A percentile compares a stretch with the other conserved stretches of the same genome.
Conservation (phyloP, 2,888 invertebrate genomes). For the Uloborus plumipes region DNA sequence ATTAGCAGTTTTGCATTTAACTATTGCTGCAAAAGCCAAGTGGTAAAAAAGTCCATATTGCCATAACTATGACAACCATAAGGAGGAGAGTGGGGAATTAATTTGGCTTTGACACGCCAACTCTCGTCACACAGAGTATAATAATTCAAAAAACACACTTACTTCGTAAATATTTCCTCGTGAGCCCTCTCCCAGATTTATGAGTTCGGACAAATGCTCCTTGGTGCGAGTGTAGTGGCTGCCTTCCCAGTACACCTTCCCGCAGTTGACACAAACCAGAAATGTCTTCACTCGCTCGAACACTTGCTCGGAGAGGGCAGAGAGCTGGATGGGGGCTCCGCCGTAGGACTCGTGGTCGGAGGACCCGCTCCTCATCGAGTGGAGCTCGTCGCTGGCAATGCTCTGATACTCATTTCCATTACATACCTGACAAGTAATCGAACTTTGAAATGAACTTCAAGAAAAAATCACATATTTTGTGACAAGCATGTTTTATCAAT, state of each 20-base stretch:
- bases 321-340: slow-evolving; percentile 11
- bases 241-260: slow-evolving; percentile 82
- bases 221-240: slow-evolving; percentile 69
- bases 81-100: no score
- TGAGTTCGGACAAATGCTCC: slow-evolving; percentile 11
- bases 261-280: slow-evolving; percentile 81
- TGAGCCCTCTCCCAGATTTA: neutral
- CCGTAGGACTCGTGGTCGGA: neutral
- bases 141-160: neutral
- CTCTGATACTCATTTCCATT: slow-evolving; percentile 74
- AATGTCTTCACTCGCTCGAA: slow-evolving; percentile 71
- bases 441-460: neutral
- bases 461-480: no score
- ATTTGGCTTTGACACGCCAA: no score
- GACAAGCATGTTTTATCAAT: neutral
- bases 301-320: slow-evolving; percentile 17
- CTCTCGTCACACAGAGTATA: no score
- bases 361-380: slow-evolving; percentile 29
- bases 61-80: no score
- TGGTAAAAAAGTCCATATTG: no score
- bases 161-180: slow-evolving; percentile 5
- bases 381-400: slow-evolving; percentile 68
- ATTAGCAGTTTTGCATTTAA: no score
- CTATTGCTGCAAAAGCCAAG: no score
- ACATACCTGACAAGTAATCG: slow-evolving; percentile 71